Evolutionary conservation across 2,888 invertebrate genomes (phyloP).

Genomic region (Limnephilus marmoratus): DNA sequence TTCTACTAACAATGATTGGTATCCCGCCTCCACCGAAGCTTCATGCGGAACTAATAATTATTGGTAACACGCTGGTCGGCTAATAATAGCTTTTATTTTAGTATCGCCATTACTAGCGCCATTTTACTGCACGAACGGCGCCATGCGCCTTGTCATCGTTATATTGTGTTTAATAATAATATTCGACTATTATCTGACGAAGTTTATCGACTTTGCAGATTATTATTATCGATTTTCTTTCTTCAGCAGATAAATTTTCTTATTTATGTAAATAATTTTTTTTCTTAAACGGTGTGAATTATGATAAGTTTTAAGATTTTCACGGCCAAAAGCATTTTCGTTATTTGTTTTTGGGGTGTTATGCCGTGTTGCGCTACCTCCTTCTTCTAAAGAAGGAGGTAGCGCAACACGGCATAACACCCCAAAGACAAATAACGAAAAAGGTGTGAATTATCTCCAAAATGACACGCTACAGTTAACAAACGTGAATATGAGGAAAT

Average conservation of each 20-base stretch:
- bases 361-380: too few species aligned
- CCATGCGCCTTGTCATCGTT: neutral
- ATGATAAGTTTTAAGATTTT: too few species aligned
- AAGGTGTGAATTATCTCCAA: too few species aligned
- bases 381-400: too few species aligned
- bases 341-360: too few species aligned
- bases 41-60: neutral
- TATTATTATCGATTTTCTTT: neutral
- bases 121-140: neutral
- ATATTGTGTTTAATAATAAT: neutral
- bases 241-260: neutral
- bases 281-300: too few species aligned
- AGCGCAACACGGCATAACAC: too few species aligned
- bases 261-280: too few species aligned
- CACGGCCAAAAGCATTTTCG: too few species aligned
- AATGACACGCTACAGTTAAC: too few species aligned
- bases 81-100: neutral
- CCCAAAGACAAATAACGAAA: too few species aligned
- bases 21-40: neutral
- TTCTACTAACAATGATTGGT: conserved; percentile 2
- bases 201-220: neutral
- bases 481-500: too few species aligned
- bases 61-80: neutral
- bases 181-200: neutral
- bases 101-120: neutral